phyloP scores from a whole-genome alignment of 2,888 invertebrate genomes.

The Nasonovia ribisnigri region DNA sequence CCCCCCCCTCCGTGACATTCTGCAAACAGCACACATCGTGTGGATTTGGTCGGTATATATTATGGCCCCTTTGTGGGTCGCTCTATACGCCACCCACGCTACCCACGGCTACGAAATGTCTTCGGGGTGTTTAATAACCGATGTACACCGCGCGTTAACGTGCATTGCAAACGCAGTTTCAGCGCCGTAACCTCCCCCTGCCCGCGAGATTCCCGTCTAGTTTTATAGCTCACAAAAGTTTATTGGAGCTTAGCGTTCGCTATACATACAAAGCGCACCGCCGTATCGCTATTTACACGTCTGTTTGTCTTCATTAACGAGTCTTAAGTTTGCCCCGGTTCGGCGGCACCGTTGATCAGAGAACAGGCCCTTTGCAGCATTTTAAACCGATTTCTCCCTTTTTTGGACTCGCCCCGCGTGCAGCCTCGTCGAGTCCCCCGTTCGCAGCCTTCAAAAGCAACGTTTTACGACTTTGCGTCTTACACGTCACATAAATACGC shows the following conservation, averaged over 20 bases:
- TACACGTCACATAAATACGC: not conserved
- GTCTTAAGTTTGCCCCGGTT: constrained; percentile 51
- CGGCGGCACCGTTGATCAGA: constrained; percentile 27
- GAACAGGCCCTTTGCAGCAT: not conserved
- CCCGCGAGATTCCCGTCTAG: not conserved
- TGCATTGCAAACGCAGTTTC: constrained; percentile 36
- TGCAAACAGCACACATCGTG: not conserved
- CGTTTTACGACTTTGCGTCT: constrained; percentile 6
- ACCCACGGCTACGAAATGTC: not conserved
- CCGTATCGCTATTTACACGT: constrained; percentile 50
- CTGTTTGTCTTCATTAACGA: constrained; percentile 64
- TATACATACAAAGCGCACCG: constrained; percentile 30
- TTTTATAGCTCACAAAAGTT: constrained; percentile 62
- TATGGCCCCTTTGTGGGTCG: not conserved
- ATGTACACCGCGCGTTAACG: constrained; percentile 51
- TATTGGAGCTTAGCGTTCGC: constrained; percentile 60
- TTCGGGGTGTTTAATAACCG: constrained; percentile 50
- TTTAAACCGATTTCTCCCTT: constrained; percentile 52
- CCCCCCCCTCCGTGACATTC: not conserved
- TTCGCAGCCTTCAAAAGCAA: not conserved
- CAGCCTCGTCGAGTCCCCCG: too few species aligned
- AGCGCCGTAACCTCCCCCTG: not conserved
- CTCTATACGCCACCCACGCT: not conserved
- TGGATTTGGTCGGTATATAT: not conserved
- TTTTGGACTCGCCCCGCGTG: not conserved